phyloP scores from a whole-genome alignment of 2,113 vertebrate genomes.

The Notarius quadriscutis region DNA sequence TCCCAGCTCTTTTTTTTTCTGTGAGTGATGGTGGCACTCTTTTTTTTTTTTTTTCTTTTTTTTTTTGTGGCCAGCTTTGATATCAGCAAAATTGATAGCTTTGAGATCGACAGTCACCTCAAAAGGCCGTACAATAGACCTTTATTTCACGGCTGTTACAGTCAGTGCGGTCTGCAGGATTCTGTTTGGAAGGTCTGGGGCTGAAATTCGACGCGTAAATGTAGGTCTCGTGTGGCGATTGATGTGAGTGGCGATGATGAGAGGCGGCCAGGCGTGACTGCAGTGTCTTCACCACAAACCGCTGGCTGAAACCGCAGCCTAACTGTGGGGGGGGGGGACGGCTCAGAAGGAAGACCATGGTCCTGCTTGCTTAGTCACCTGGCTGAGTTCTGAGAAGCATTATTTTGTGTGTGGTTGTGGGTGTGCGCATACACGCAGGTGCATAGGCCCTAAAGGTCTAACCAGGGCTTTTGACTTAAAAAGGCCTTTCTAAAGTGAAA shows the following conservation, averaged over 20 bases:
- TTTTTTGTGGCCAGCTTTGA: conserved; percentile 17
- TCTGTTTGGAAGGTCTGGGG: not conserved
- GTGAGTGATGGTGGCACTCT: not conserved
- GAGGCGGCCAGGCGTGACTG: conserved; percentile 17
- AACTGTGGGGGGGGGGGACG: not conserved
- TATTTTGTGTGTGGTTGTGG: not conserved
- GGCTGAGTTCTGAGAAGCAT: not conserved
- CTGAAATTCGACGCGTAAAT: conserved; percentile 24
- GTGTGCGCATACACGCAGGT: conserved; percentile 22
- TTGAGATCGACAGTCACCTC: conserved; percentile 23
- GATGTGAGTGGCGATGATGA: conserved; percentile 7
- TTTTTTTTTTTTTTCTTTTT: not conserved
- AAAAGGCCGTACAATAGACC: not conserved
- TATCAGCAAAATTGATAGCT: not conserved
- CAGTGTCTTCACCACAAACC: conserved; percentile 34
- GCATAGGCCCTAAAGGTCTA: conserved; percentile 30
- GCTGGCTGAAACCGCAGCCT: conserved; percentile 5
- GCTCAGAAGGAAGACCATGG: not conserved
- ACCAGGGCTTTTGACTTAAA: conserved; percentile 30
- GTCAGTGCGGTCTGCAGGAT: not conserved
- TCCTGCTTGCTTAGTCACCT: conserved; percentile 11
- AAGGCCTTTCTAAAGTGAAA: conserved; percentile 28
- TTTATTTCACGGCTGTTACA: conserved; percentile 12
- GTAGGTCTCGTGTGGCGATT: not conserved
- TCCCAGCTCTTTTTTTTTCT: conserved; percentile 14